Base-by-base conservation (phyloP, 1,140 invertebrate genomes). In the Temnothorax nylanderi region DNA sequence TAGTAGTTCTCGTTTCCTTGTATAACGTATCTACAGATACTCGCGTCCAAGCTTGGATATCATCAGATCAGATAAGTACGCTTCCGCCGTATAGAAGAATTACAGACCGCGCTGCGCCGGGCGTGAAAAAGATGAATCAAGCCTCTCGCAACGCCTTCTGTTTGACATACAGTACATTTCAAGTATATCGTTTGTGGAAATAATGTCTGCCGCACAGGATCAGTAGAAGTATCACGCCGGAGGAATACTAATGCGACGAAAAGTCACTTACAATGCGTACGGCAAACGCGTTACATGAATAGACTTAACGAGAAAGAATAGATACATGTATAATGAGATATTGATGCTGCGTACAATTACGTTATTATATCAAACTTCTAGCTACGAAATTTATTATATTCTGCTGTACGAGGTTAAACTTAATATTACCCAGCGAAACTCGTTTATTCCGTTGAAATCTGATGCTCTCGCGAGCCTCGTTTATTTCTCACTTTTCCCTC, bases 71-170 rank as follows among this genome's bases (percentile, higher is more conserved):
- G 86, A 75, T 88, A 89, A 78, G 49, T 11, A n/a, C 60, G 65
- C 65, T 87, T 89, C 85, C 85, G 85, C 76, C 49, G 44, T 49
- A 32, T 41, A 47, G 54, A 69, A 72, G 41, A 74, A 60, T 90
- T 89, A 89, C 85, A 67, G 72, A 56, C 49, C 49, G 74, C 77
- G 26, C 44, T 51, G 65, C 44, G 37, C 37, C 26, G 84, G 75
- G 85, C 32, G 89, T 58, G 85, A 90, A 87, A 64, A 84, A 84
- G 85, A 90, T 82, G 88, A 87, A 87, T 87, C 72, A 34, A 32
- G 51, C 21, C 56, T 84, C 54, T 84, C 44, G 18, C 82, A 11
- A 32, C 26, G 47, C 67, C 65, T 75, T 44, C 37, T 75, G 51
- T 74, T 90, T 90, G 80, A 56, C 77, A 89, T 89, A 75, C 85